Percentiles rank a stretch among this genome's conserved stretches.
Evolutionary conservation across 1,140 invertebrate species (phyloP).

Genomic region (Dufourea novaeangliae): DNA sequence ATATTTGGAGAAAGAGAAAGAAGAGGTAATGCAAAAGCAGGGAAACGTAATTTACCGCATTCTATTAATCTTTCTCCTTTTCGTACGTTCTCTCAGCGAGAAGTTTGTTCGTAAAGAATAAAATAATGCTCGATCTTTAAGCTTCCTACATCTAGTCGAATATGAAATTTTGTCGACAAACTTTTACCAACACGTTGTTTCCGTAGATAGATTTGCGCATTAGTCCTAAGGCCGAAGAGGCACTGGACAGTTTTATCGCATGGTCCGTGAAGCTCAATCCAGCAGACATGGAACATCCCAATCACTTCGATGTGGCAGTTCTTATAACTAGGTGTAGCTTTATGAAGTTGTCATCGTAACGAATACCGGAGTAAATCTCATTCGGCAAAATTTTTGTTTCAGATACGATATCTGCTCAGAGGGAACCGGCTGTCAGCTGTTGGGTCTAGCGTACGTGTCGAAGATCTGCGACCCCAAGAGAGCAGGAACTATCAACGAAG

Average conservation of each 20-base stretch:
- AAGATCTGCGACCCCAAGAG: slow-evolving; percentile 85
- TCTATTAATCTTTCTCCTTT: too few relatives aligned
- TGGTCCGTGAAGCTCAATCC: slow-evolving; percentile 88
- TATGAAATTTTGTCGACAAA: too few relatives aligned
- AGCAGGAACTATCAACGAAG: slow-evolving; percentile 87
- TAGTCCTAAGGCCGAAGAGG: slow-evolving; percentile 84
- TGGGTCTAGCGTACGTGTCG: slow-evolving; percentile 86
- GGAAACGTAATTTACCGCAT: too few relatives aligned
- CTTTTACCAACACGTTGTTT: slow-evolving; percentile 16
- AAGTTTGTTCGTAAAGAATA: too few relatives aligned
- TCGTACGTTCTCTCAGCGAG: too few relatives aligned
- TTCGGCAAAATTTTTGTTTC: slow-evolving; percentile 49
- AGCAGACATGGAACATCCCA: slow-evolving; percentile 84
- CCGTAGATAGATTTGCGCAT: slow-evolving; percentile 81
- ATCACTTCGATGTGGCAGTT: slow-evolving; percentile 89
- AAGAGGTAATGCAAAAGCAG: slow-evolving; percentile 73
- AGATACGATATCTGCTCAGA: slow-evolving; percentile 85
- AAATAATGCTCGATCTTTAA: too few relatives aligned
- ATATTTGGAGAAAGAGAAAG: slow-evolving; percentile 81
- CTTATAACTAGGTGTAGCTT: slow-evolving; percentile 85
- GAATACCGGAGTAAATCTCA: slow-evolving; percentile 39
- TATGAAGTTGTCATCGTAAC: background rate
- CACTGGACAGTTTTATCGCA: slow-evolving; percentile 85
- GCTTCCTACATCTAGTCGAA: too few relatives aligned
- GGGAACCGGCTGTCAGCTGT: slow-evolving; percentile 84